These are phyloP conservation scores for Oxyruncus cristatus DNA, from an alignment of 2,113 vertebrate genomes.

Conservation along the genomic window DNA sequence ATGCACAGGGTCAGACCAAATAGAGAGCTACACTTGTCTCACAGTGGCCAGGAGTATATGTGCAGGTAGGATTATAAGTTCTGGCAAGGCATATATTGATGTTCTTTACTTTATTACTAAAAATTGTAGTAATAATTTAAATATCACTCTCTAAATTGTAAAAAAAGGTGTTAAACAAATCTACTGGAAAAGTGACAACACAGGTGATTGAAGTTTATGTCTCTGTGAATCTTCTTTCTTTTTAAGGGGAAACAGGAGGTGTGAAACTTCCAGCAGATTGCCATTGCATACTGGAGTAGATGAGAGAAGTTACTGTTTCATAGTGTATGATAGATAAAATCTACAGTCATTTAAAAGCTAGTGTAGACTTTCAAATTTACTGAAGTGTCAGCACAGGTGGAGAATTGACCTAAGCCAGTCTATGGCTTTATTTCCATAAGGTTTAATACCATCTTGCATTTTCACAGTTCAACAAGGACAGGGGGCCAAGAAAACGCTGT, in stretches of 20 bases:
- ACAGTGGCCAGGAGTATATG: too few relatives aligned
- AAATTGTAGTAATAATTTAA: background rate
- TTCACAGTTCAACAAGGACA: background rate
- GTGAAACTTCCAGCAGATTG: background rate
- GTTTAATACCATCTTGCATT: background rate
- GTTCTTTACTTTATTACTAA: background rate
- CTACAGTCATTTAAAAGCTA: background rate
- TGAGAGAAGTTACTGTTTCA: background rate
- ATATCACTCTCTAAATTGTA: too few relatives aligned
- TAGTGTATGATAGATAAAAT: background rate
- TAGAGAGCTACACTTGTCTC: too few relatives aligned
- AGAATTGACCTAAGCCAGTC: background rate
- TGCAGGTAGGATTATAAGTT: background rate
- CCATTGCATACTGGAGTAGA: background rate
- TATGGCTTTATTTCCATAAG: background rate
- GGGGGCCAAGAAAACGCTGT: background rate
- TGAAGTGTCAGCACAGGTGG: background rate
- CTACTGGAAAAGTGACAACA: background rate
- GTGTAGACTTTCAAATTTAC: background rate
- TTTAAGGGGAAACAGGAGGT: background rate
- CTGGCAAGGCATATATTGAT: background rate
- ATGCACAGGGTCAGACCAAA: background rate
- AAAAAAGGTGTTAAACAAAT: too few relatives aligned
- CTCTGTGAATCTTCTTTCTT: background rate
- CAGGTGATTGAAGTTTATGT: accelerated